phyloP scores from a whole-genome alignment of 2,113 vertebrate species.

The Ailuropoda melanoleuca region DNA sequence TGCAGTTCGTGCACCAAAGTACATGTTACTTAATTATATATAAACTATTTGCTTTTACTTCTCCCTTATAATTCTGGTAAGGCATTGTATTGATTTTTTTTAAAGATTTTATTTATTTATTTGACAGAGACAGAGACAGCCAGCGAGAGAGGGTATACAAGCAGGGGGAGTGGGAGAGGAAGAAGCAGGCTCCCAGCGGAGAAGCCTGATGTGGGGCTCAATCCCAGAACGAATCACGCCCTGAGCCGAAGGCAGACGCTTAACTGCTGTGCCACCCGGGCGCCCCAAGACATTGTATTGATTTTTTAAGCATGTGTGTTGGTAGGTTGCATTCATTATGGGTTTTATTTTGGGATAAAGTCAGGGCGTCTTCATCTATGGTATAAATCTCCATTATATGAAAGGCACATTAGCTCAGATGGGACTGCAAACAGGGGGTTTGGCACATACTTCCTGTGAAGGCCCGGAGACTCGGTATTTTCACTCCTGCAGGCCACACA shows the following conservation, averaged over 20 bases:
- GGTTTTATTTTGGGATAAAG: neutral
- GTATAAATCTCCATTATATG: neutral
- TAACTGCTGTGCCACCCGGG: no score
- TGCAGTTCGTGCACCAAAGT: fast-evolving
- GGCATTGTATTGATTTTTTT: no score
- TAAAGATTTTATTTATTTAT: no score
- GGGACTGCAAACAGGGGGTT: fast-evolving
- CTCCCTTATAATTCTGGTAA: neutral
- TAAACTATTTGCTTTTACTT: neutral
- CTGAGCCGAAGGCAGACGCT: no score
- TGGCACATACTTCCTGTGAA: neutral
- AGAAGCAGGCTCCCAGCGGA: no score
- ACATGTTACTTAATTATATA: neutral
- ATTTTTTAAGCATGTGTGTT: neutral
- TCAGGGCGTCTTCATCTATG: neutral
- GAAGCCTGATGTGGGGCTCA: no score
- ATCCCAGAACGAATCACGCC: no score
- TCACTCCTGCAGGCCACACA: neutral
- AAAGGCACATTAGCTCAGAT: neutral
- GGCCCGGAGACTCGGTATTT: no score
- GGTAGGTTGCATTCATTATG: neutral
- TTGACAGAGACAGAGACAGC: no score
- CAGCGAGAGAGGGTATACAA: no score
- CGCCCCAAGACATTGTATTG: no score
- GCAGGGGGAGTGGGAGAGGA: no score